Evolutionary conservation across 2,888 invertebrate species (phyloP), one percentile per base, ranked within the genome.

Genomic region (Cosmia trapezina): DNA sequence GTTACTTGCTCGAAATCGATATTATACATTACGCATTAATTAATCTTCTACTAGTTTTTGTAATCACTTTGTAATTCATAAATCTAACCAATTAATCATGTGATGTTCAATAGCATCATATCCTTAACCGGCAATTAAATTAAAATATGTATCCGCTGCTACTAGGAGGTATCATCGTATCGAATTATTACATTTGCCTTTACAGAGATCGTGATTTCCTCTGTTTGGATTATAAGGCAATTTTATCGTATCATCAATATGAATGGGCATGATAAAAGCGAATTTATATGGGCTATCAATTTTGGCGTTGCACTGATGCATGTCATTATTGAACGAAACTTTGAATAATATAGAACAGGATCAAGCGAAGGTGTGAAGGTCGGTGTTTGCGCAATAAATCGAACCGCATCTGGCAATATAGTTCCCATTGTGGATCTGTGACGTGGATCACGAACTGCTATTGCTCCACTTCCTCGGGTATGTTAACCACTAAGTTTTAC

Each of bases 381-480:
- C 91, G 89, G 11, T 57, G 72, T 78, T 93, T 92, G 89, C 90
- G 90, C 92, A 94, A 94, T 89, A 84, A 85, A 91, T 91, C 90
- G 91, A 90, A 91, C 88, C 87, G 86, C 89, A 90, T 91, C 90
- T 89, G 87, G 89, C 89, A 89, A 91, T 91, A 90, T 89, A 89
- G 87, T 90, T 91, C 88, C 91, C 87, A 92, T 93, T 93, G 93
- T 94, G 84, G 84, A 86, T 87, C 80, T 87, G 87, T 88, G 89
- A 91, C 90, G 91, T 89, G 86, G 81, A 91, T 92, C 94, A 94
- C 94, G 93, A 93, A 83, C 83, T 86, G 80, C 87, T 84, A 88
- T 89, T 90, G 90, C 88, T 89, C 90, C 83, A 90, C 84, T 90
- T 89, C 88, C 86, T 87, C 83, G 79, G 86, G 85, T 86, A 87